These are phyloP conservation scores for Cyprinodon diabolis DNA, from an alignment of 2,797 vertebrate species.

Conservation along the genomic window DNA sequence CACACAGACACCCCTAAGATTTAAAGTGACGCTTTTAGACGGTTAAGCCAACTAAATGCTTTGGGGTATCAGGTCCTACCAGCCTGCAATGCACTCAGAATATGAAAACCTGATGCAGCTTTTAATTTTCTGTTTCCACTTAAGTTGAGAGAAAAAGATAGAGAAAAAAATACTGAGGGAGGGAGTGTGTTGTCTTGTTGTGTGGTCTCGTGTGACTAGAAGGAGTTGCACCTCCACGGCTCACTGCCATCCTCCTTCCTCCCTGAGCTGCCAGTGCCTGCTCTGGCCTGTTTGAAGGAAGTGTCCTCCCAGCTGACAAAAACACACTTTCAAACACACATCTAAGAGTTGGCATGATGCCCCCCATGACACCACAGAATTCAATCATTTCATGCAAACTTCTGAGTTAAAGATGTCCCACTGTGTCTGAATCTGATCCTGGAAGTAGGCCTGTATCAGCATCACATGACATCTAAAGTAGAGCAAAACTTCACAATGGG, in stretches of 20 bases:
- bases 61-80: conserved; percentile 60
- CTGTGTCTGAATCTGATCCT: conserved; percentile 11
- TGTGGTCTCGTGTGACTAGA: conserved; percentile 85
- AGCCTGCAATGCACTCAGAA: conserved; percentile 58
- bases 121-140: conserved; percentile 54
- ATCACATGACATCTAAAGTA: conserved; percentile 9
- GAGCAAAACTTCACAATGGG: conserved; percentile 1
- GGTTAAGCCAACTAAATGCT: conserved; percentile 66
- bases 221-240: conserved; percentile 83
- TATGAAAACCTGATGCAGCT: conserved; percentile 58
- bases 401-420: conserved; percentile 19
- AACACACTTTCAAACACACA: conserved; percentile 19
- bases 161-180: conserved; percentile 13
- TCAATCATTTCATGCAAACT: conserved; percentile 41
- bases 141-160: conserved; percentile 43
- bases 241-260: conserved; percentile 70
- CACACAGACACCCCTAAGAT: conserved; percentile 48
- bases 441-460: conserved; percentile 15
- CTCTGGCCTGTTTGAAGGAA: conserved; percentile 77
- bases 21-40: conserved; percentile 50
- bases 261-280: conserved; percentile 57
- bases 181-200: conserved; percentile 80
- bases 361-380: conserved; percentile 26
- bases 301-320: conserved; percentile 64
- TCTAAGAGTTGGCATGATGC: conserved; percentile 33